Evolutionary conservation across 2,113 vertebrate species (phyloP), one percentile per base, ranked within the genome.

Genomic region (Campylomormyrus numenius): DNA sequence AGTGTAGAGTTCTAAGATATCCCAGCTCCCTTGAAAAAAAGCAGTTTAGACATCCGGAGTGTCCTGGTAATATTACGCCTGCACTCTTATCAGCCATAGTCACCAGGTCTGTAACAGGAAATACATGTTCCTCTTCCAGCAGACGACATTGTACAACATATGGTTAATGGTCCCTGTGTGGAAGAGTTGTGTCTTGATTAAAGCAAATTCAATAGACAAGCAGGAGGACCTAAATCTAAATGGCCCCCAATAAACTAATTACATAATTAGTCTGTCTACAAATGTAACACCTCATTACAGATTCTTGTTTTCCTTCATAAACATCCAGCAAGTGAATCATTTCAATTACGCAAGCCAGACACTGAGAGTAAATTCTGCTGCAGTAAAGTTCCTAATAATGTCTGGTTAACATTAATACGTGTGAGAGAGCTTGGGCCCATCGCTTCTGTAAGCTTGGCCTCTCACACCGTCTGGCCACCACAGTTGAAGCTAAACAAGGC

Each of bases 231-330:
- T 56, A 56, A 62, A 45, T 42, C 17, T 35, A 85, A 45, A 56
- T 84, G 39, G 35, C 88, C 46, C 21, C n/a, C 74, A 31, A 80
- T 89, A 50, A 49, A 89, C 24, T 39, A 48, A 46, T 39, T 53
- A 39, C 50, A 19, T 56, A 89, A 89, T 52, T 52, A 83, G 21
- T 49, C 74, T 80, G 66, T 27, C 52, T 85, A 89, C 50, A 89
- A 45, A 58, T 58, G 19, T 74, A 49, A 85, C 45, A 85, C 83
- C 45, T 46, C 83, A 85, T 85, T 85, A 48, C 5, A 48, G 19
- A n/a, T 13, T 48, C 19, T 85, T 48, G 39, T 48, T n/a, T 46
- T 85, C 74, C 31, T 80, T 80, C 74, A 80, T 80, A 80, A 80
- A 80, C 15, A 80, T 42, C 39, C 1, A 80, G 66, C n/a, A 74